phyloP scores from a whole-genome alignment of 2,113 vertebrate genomes.

The Archocentrus centrarchus region DNA sequence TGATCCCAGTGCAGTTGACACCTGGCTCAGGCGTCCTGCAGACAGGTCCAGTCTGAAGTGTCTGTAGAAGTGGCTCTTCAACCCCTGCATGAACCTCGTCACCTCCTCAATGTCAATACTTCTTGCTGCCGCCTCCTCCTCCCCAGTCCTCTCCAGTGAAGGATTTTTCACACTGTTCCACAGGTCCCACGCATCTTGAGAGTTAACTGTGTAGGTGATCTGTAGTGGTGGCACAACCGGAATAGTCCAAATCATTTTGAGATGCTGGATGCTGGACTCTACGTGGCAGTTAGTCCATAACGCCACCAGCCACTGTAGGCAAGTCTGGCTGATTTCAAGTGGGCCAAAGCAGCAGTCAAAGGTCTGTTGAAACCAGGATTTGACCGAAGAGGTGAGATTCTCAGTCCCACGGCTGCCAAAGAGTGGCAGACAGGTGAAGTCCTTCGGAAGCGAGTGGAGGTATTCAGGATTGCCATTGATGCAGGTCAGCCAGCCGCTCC shows the following conservation, averaged over 20 bases:
- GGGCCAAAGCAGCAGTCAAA: constrained; percentile 91
- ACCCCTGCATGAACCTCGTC: constrained; percentile 84
- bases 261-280: constrained; percentile 67
- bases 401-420: constrained; percentile 86
- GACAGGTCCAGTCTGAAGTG: constrained; percentile 85
- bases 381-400: constrained; percentile 80
- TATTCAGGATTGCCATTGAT: constrained; percentile 83
- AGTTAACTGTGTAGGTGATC: constrained; percentile 85
- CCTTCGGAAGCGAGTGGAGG: constrained; percentile 76
- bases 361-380: constrained; percentile 89
- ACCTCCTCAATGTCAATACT: constrained; percentile 88
- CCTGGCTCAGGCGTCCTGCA: constrained; percentile 84
- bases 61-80: constrained; percentile 90
- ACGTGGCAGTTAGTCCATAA: constrained; percentile 88
- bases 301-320: constrained; percentile 90
- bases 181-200: constrained; percentile 88
- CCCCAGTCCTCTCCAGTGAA: background rate
- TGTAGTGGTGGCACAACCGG: constrained; percentile 82
- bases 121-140: constrained; percentile 39
- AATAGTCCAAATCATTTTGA: constrained; percentile 87
- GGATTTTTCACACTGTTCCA: constrained; percentile 86
- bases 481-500: constrained; percentile 91
- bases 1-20: constrained; percentile 88
- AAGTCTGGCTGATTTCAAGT: constrained; percentile 85
- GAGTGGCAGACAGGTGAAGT: constrained; percentile 89